Evolutionary conservation across 2,888 invertebrate genomes (phyloP), one percentile per base, ranked within the genome.

Genomic region (Lasioglossum lativentre): DNA sequence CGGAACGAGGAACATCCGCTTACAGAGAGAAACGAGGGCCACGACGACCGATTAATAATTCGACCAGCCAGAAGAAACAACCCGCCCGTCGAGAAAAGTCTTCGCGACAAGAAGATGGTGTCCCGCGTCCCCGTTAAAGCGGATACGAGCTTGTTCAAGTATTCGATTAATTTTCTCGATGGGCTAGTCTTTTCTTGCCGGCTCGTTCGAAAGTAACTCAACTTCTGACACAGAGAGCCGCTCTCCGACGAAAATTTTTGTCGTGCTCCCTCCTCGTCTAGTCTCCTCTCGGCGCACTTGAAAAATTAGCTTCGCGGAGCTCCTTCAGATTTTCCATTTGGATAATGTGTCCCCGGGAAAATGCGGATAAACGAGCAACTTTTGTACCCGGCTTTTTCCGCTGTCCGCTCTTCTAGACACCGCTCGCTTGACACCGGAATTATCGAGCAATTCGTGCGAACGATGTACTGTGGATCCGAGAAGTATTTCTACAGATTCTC

Each of bases 131-230:
- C 5, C 6, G 16, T 27, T 63, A 30, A 12, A 40, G 73, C 38
- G 63, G 30, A 30, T 34, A 59, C 30, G 16, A 66, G 34, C 23
- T 30, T 63, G 27, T 34, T 74, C 59, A 42, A 80, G 34, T 59
- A 80, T 80, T 80, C 80, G 71, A 80, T 80, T 80, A 80, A 56
- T 52, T 75, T 59, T 30, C 80, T 16, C n/a, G 34, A n/a, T 23
- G n/a, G 34, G 34, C 3, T 12, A 34, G n/a, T 27, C 40, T 19
- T 40, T 59, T 34, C 59, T 77, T 47, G 45, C n/a, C 23, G n/a
- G 59, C 27, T 47, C 76, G 23, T 47, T 45, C 14, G 34, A 68
- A 34, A 30, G 38, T 27, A 66, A 47, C 66, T 76, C 76, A 66
- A 47, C 45, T 23, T 47, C 42, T 12, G 59, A 63, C 59, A 27